A percentile compares a stretch with the other conserved stretches of the same genome.
phyloP scores from a whole-genome alignment of 2,888 invertebrate genomes.

The Chorisops tibialis region DNA sequence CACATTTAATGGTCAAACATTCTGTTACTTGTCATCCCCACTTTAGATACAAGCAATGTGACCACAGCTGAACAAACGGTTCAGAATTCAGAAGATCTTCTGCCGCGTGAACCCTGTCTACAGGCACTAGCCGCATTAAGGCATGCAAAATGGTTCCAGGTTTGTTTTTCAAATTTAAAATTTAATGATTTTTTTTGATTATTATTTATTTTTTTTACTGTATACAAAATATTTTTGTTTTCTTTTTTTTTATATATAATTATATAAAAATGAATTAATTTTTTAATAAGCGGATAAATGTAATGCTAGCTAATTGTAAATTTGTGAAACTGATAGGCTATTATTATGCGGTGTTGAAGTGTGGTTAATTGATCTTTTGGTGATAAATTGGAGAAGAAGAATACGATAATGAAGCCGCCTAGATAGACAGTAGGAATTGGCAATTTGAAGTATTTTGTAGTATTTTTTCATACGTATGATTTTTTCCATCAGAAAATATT shows the following conservation, averaged over 20 bases:
- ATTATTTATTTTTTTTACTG: conserved; percentile 39
- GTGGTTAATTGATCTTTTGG: no score
- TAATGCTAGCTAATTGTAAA: conserved; percentile 13
- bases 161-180: conserved; percentile 53
- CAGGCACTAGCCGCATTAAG: conserved; percentile 99
- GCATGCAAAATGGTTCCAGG: conserved; percentile 99
- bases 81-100: conserved; percentile 73
- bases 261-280: conserved; percentile 23
- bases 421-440: no score
- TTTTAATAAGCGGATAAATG: conserved; percentile 22
- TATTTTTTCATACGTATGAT: no score
- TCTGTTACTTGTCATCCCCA: conserved; percentile 59
- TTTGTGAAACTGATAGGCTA: no score
- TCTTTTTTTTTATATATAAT: conserved; percentile 24
- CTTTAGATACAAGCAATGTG: conserved; percentile 59
- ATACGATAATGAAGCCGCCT: no score
- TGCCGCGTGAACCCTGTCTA: conserved; percentile 99
- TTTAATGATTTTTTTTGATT: conserved; percentile 33
- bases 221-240: conserved; percentile 23
- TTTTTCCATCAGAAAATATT: no score
- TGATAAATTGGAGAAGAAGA: no score
- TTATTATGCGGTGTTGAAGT: no score
- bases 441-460: no score
- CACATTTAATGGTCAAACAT: conserved; percentile 67
- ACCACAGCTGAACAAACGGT: conserved; percentile 65